Conservation (phyloP, 2,797 vertebrate species). For the Borostomias antarcticus region DNA sequence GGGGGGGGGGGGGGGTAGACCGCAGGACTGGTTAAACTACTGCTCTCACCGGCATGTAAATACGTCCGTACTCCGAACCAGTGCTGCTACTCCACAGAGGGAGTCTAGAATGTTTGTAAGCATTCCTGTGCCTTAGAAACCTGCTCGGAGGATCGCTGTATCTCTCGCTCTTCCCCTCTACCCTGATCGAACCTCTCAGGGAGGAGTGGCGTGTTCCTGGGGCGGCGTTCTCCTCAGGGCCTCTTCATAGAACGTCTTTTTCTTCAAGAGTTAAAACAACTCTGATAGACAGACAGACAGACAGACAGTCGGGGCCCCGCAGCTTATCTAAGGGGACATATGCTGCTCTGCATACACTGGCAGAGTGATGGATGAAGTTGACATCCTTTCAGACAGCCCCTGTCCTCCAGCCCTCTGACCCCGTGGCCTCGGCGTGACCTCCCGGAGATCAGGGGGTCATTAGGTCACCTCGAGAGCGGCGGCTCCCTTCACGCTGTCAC, state of each 20-base stretch:
- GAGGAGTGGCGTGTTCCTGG: background rate
- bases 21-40: conserved; percentile 7
- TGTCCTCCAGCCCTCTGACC: background rate
- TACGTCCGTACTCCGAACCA: background rate
- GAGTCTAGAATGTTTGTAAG: conserved; percentile 21
- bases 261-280: conserved; percentile 35
- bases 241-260: too few relatives aligned
- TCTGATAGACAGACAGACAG: background rate
- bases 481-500: background rate
- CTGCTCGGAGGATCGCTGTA: background rate
- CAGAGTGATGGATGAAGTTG: conserved; percentile 34
- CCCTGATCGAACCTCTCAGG: background rate
- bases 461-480: background rate
- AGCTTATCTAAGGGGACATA: too few relatives aligned
- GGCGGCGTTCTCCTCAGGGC: conserved; percentile 10
- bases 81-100: background rate
- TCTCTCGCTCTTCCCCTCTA: background rate
- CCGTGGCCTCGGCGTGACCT: background rate
- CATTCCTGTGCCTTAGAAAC: background rate
- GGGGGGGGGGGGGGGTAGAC: too few relatives aligned
- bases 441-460: background rate
- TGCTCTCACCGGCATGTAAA: background rate
- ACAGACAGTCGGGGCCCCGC: background rate
- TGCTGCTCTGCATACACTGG: conserved; percentile 3
- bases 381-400: conserved; percentile 32